Percentiles rank a stretch among this genome's conserved stretches.
These are phyloP conservation scores for Pomacea maculata DNA, from an alignment of 1,140 invertebrate genomes.

Conservation along the genomic window DNA sequence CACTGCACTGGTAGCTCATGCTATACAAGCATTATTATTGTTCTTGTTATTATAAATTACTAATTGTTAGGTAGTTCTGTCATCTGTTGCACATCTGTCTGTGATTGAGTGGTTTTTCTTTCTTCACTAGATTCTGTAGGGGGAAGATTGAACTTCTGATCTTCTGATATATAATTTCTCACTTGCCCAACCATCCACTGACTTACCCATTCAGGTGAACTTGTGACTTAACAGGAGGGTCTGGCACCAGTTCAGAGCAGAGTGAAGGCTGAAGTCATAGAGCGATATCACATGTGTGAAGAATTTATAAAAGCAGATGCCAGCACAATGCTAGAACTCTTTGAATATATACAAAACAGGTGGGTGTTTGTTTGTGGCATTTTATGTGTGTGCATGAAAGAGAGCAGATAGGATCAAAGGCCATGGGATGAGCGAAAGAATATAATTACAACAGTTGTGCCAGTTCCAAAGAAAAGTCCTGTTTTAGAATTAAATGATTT, in stretches of 20 bases:
- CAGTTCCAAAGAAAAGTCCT: not conserved
- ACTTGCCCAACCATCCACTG: not conserved
- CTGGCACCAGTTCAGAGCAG: slow-evolving; percentile 29
- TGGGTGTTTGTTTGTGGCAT: slow-evolving; percentile 20
- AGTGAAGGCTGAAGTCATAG: slow-evolving; percentile 42
- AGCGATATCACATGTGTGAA: slow-evolving; percentile 36
- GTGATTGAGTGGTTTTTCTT: not conserved
- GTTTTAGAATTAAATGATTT: not conserved
- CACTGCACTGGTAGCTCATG: too few relatives aligned
- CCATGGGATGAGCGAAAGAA: not conserved
- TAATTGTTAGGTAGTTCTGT: too few relatives aligned
- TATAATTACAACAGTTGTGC: too few relatives aligned
- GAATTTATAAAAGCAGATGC: slow-evolving; percentile 39
- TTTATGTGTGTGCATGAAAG: not conserved
- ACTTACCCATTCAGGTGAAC: slow-evolving; percentile 1
- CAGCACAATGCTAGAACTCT: slow-evolving; percentile 42
- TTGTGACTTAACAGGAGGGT: slow-evolving; percentile 30
- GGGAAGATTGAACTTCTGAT: not conserved
- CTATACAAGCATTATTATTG: not conserved
- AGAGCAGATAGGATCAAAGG: not conserved
- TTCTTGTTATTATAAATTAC: too few relatives aligned
- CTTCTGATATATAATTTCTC: not conserved
- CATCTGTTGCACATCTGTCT: not conserved
- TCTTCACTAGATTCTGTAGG: not conserved
- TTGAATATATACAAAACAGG: slow-evolving; percentile 45